Conservation (phyloP, 1,140 invertebrate genomes). For the Zaprionus ghesquierei region DNA sequence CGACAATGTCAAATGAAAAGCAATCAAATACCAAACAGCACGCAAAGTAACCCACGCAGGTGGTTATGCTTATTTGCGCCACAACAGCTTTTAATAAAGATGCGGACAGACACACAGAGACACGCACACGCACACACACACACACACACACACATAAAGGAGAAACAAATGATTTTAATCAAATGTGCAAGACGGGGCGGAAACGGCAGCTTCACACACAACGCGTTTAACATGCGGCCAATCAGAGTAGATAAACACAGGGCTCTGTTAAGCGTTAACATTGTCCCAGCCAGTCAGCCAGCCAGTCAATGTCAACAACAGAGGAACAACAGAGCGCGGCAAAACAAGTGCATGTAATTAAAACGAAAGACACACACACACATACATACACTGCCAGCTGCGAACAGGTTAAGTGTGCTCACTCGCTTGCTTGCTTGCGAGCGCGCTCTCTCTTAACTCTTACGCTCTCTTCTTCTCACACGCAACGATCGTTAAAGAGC, state of each 20-base stretch:
- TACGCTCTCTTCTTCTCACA: neutral
- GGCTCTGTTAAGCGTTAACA: slow-evolving; percentile 65
- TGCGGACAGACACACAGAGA: slow-evolving; percentile 20
- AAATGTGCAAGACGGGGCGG: slow-evolving; percentile 21
- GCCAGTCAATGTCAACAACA: slow-evolving; percentile 64
- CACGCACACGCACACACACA: neutral
- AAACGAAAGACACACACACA: slow-evolving; percentile 20
- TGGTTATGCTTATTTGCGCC: slow-evolving; percentile 23
- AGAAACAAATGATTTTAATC: slow-evolving; percentile 43
- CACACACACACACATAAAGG: neutral
- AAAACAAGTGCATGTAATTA: slow-evolving; percentile 64
- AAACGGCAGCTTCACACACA: slow-evolving; percentile 58
- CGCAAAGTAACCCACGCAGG: slow-evolving; percentile 10
- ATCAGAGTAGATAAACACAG: slow-evolving; percentile 64
- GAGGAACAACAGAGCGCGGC: slow-evolving; percentile 22
- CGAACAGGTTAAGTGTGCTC: slow-evolving; percentile 16
- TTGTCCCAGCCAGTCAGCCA: slow-evolving; percentile 42
- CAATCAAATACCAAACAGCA: slow-evolving; percentile 35
- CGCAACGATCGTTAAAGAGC: neutral
- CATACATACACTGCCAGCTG: neutral
- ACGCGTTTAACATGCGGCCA: slow-evolving; percentile 63
- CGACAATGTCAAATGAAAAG: slow-evolving; percentile 20
- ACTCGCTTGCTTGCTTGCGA: no score
- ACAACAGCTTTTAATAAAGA: slow-evolving; percentile 68
- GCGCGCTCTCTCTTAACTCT: slow-evolving; percentile 16